phyloP scores from a whole-genome alignment of 2,888 invertebrate species.

The Rhyacophila evoluta region DNA sequence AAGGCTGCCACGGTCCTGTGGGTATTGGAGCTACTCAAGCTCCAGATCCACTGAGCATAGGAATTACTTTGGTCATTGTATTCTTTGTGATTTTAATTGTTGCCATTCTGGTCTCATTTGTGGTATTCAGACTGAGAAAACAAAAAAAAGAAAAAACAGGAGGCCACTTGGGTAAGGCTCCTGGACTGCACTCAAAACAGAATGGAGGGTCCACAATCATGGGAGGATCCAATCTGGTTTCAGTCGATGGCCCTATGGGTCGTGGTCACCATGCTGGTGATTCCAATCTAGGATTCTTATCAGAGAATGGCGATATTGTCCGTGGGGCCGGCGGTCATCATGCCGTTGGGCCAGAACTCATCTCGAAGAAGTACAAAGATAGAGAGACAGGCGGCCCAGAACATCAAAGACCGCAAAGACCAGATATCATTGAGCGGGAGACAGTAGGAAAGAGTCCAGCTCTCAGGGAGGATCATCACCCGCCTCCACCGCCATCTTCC shows the following conservation, averaged over 20 bases:
- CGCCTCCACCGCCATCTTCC: constrained; percentile 81
- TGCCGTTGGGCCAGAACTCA: constrained; percentile 85
- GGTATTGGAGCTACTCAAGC: constrained; percentile 83
- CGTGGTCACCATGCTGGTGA: constrained; percentile 79
- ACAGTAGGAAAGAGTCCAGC: constrained; percentile 87
- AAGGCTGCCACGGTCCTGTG: constrained; percentile 81
- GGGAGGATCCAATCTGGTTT: constrained; percentile 76
- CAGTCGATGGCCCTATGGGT: constrained; percentile 78
- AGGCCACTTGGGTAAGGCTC: constrained; percentile 72
- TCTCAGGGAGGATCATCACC: constrained; percentile 82
- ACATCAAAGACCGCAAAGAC: constrained; percentile 84
- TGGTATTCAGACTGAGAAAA: constrained; percentile 90
- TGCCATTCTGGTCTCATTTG: constrained; percentile 89
- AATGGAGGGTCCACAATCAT: constrained; percentile 79
- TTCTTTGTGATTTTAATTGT: constrained; percentile 92
- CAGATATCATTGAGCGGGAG: constrained; percentile 94
- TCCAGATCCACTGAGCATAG: constrained; percentile 90
- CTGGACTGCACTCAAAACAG: constrained; percentile 83
- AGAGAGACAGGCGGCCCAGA: constrained; percentile 81
- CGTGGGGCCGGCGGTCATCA: constrained; percentile 82
- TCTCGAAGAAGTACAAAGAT: constrained; percentile 91
- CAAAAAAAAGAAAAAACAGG: constrained; percentile 89
- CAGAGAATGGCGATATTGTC: constrained; percentile 80
- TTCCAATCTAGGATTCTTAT: constrained; percentile 77
- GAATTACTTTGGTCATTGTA: constrained; percentile 92